Evolutionary conservation across 2,888 invertebrate species (phyloP), one percentile per base, ranked within the genome.

Genomic region (Platerodrilus igneus): DNA sequence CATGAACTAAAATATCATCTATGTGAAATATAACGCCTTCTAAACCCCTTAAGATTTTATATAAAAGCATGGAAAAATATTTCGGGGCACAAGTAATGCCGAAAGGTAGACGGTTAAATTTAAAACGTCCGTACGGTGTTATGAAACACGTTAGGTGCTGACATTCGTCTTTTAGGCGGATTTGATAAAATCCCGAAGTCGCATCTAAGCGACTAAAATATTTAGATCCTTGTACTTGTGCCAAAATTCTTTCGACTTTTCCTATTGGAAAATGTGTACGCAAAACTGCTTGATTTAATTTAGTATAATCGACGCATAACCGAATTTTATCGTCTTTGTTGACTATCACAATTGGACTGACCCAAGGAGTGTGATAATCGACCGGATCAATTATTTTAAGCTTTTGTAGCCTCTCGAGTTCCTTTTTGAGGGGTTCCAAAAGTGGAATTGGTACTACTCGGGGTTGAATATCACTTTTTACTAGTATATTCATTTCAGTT

Each of bases 121-220:
- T 20, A 41, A 32, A 49, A 18, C 41, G 30, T 5, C 46, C 48
- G 32, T 46, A 50, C n/a, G 41, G 39, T 16, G 41, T 50, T 19
- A 51, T 41, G 35, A 51, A 49, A 1, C 40, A 37, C 6, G 49
- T 48, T 16, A 50, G 25, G 28, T 32, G 21, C 20, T 41, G 38
- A 28, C 26, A 41, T 7, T 48, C 28, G 23, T 37, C 19, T 6
- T 29, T 32, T 14, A 47, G 21, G 28, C 29, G 27, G 4, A 50
- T 26, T 11, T 29, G 29, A 16, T 29, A 29, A 29, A 29, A 29
- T 3, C 17, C 16, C 3, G 26, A 30, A 3, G 4, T 47, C 1
- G 52, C 53, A 28, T 56, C 54, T 9, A 57, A 31, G 19, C 48
- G 48, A 14, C 51, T 51, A 39, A 55, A 58, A 30, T 50, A 19